Evolutionary conservation across 1,140 invertebrate species (phyloP).

Genomic region (Ptiloglossa arizonensis): DNA sequence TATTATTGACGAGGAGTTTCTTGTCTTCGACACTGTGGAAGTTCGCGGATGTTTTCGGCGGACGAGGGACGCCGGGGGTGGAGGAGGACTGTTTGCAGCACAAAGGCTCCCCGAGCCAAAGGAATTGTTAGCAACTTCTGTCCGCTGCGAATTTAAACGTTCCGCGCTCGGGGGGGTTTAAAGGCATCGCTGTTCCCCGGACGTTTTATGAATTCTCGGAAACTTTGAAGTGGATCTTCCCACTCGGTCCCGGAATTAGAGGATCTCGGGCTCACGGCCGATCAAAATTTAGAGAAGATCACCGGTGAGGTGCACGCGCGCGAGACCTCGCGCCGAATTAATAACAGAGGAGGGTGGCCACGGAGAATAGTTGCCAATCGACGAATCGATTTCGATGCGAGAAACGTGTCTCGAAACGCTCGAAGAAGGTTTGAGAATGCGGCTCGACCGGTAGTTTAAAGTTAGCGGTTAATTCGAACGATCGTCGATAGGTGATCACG

Average conservation of each 20-base stretch:
- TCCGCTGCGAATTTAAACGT: background rate
- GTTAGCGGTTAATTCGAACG: too few relatives aligned
- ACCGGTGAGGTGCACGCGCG: too few relatives aligned
- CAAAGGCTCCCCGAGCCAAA: background rate
- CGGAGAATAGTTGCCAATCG: too few relatives aligned
- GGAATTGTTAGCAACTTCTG: background rate
- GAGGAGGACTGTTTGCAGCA: background rate
- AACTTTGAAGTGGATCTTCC: background rate
- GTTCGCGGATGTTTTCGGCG: background rate
- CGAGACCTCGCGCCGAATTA: too few relatives aligned
- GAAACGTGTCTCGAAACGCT: too few relatives aligned
- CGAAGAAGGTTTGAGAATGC: too few relatives aligned
- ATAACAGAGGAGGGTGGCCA: too few relatives aligned
- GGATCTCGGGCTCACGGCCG: background rate
- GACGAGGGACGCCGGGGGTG: too few relatives aligned
- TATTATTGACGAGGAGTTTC: conserved; percentile 22
- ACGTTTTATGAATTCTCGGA: background rate
- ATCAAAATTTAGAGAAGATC: too few relatives aligned
- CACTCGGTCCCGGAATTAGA: background rate
- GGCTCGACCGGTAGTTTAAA: too few relatives aligned
- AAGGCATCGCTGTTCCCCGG: background rate
- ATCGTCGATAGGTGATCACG: too few relatives aligned
- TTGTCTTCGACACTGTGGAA: conserved; percentile 1
- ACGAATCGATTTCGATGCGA: too few relatives aligned
- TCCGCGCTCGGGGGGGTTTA: background rate